Evolutionary conservation across 1,140 invertebrate species (phyloP), one percentile per base, ranked within the genome.

Genomic region (Lanistes nyassanus): DNA sequence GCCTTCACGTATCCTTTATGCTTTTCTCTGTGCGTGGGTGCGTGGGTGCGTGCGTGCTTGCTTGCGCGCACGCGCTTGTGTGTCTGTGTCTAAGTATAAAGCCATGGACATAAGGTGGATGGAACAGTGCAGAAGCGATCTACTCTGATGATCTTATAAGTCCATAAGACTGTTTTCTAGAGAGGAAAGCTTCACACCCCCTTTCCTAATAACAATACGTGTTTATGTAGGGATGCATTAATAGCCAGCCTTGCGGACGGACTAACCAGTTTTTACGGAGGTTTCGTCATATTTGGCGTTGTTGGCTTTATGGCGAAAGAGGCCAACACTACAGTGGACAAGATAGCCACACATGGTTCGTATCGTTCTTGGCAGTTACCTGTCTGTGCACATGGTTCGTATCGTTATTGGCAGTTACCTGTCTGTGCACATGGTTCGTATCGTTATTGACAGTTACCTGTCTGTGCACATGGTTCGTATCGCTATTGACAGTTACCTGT

Each of bases 241-340:
- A 86, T 91, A 51, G 91, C 90, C 3, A 89, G 87, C 2, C 77
- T 87, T 23, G 91, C 96, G 3, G 97, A 97, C 87, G 93, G 94
- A 79, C 92, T 94, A 21, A 97, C 96, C 0, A 97, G 95, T 86
- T 93, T 98, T 76, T 96, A 96, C 90, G 94, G 95, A 23, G 96
- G 96, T 0, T 95, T 97, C 84, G 96, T 97, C 9, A 95, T 98
- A 37, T 98, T 98, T 90, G 95, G 94, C 26, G 91, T 94, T n/a
- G 65, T 84, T 6, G 84, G 84, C 16, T 81, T 79, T 68, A 83
- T 85, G 79, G 80, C 84, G 23, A 60, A 92, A 93, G 85, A 94
- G 95, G 69, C 93, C 93, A 42, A 91, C 94, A 71, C 93, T 93
- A 67, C 78, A 0, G 95, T 98, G 70, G 92, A 92, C 4, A 89